These are phyloP conservation scores for Trinectes maculatus DNA, from an alignment of 2,113 vertebrate species.

Conservation along the genomic window DNA sequence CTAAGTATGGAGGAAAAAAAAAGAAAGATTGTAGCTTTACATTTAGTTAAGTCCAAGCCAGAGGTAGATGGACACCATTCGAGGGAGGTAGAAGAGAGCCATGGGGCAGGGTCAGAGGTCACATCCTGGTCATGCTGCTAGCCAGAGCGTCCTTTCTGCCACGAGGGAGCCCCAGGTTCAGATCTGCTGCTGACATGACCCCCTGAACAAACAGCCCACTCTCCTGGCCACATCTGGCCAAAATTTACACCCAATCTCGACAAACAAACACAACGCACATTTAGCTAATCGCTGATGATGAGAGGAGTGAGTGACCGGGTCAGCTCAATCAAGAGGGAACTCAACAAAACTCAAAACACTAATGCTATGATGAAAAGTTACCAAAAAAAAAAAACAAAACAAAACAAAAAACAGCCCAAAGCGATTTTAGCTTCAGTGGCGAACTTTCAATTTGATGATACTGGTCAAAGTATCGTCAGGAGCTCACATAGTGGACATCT, in stretches of 20 bases:
- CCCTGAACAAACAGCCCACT: constrained; percentile 81
- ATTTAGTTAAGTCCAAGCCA: no score
- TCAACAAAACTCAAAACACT: background rate
- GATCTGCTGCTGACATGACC: constrained; percentile 84
- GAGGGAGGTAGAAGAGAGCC: background rate
- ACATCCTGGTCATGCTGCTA: constrained; percentile 80
- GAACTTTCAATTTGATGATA: background rate
- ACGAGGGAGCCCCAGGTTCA: constrained; percentile 73
- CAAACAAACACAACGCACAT: constrained; percentile 83
- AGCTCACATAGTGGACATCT: background rate
- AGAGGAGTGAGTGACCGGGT: constrained; percentile 50
- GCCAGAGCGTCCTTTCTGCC: constrained; percentile 83
- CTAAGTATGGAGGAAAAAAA: no score
- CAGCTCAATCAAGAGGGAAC: constrained; percentile 32
- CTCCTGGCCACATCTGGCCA: constrained; percentile 85
- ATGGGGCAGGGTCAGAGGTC: constrained; percentile 58
- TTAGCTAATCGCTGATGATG: constrained; percentile 40
- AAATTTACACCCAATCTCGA: constrained; percentile 89
- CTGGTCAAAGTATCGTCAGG: background rate
- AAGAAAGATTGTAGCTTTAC: no score
- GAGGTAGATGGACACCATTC: no score
- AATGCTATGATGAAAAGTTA: constrained; percentile 13
- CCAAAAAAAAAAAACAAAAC: no score
- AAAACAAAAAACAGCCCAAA: constrained; percentile 2
- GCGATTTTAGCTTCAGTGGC: background rate